These are phyloP conservation scores for Cyphomyrmex costatus DNA, from an alignment of 1,140 invertebrate genomes.

Conservation along the genomic window DNA sequence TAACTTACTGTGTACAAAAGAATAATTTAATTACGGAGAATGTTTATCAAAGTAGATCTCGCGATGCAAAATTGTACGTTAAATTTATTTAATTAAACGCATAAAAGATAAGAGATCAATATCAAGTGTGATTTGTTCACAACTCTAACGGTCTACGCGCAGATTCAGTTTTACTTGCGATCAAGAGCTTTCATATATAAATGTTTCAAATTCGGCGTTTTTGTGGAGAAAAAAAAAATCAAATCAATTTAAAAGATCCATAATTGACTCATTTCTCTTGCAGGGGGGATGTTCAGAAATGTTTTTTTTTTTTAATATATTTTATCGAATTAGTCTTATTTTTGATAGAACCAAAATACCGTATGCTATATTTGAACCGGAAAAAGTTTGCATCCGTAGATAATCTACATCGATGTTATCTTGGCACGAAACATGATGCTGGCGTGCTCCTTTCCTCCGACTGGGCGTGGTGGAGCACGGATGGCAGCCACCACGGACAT, in stretches of 20 bases:
- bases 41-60: conserved; percentile 8
- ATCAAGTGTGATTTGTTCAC: background rate
- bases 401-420: conserved; percentile 38
- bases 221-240: background rate
- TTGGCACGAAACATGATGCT: background rate
- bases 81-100: conserved; percentile 12
- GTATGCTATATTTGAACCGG: background rate
- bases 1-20: background rate
- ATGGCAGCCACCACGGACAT: conserved; percentile 24
- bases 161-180: background rate
- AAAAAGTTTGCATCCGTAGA: conserved; percentile 7
- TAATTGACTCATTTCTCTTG: background rate
- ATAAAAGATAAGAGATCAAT: background rate
- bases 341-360: background rate
- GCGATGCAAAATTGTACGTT: conserved; percentile 5
- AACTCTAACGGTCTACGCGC: background rate
- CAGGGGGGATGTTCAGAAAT: background rate
- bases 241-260: background rate
- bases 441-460: conserved; percentile 41
- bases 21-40: background rate
- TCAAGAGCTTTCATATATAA: background rate
- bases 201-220: background rate
- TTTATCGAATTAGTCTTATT: background rate
- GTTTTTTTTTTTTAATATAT: background rate
- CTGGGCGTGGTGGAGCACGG: conserved; percentile 47